Percentiles rank a stretch among this genome's conserved stretches.
phyloP scores from a whole-genome alignment of 2,797 vertebrate species.

The Novumbra hubbsi region DNA sequence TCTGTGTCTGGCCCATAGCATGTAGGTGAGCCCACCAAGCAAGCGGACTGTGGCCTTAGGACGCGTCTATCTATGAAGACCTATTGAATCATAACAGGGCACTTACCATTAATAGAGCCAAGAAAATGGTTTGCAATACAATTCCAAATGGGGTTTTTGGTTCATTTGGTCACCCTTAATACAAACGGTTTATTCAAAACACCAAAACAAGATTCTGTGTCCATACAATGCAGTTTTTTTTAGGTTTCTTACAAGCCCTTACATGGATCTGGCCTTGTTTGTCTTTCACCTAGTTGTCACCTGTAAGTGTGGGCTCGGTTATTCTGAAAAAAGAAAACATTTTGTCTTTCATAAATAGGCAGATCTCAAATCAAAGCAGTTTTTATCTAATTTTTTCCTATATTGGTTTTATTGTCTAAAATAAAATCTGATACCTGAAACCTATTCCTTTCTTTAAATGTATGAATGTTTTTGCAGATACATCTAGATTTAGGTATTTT shows the following conservation, averaged over 20 bases:
- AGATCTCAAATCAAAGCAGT: background rate
- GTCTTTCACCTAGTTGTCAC: slow-evolving; percentile 39
- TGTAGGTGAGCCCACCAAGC: background rate
- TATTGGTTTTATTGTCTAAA: background rate
- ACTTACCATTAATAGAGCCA: background rate
- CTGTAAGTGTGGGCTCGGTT: slow-evolving; percentile 44
- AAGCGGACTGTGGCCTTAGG: too few relatives aligned
- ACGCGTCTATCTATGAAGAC: background rate
- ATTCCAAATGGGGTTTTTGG: background rate
- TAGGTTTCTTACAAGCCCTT: slow-evolving; percentile 18
- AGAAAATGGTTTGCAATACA: background rate
- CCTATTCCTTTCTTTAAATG: background rate
- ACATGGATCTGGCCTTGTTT: slow-evolving; percentile 22
- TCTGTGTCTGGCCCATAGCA: background rate
- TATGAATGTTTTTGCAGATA: background rate
- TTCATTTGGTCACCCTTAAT: slow-evolving; percentile 22
- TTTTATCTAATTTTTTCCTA: background rate
- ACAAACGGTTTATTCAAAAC: slow-evolving; percentile 30
- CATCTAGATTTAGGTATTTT: background rate
- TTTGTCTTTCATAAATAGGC: slow-evolving; percentile 39
- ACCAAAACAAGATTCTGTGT: slow-evolving; percentile 16
- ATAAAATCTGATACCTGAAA: too few relatives aligned
- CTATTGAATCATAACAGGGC: background rate
- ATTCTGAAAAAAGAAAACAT: slow-evolving; percentile 28
- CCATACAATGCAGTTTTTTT: slow-evolving; percentile 39